Evolutionary conservation across 2,113 vertebrate genomes (phyloP).

Genomic region (Nothobranchius kuhntae): DNA sequence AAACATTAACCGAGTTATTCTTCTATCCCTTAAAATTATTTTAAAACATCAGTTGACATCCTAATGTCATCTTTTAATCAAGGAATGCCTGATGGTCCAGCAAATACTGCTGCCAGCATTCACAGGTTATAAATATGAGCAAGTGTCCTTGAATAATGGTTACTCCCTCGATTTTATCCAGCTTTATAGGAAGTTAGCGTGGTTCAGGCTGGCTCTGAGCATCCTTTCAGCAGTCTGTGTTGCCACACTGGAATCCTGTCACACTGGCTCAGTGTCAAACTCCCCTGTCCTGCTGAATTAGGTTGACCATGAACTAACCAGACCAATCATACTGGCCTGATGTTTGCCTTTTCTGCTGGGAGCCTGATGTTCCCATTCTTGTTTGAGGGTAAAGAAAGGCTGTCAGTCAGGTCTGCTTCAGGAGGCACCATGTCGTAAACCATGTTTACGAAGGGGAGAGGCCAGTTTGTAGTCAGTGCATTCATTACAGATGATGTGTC

Average conservation of each 20-base stretch:
- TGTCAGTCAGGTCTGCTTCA: slow-evolving; percentile 26
- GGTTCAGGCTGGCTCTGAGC: slow-evolving; percentile 36
- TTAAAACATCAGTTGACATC: not conserved
- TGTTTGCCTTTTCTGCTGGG: slow-evolving; percentile 6
- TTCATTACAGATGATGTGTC: not conserved
- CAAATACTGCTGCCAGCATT: slow-evolving; percentile 12
- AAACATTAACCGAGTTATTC: not conserved
- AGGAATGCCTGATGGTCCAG: not conserved
- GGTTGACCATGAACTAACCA: slow-evolving; percentile 53
- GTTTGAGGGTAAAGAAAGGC: slow-evolving; percentile 16
- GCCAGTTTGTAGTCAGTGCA: not conserved
- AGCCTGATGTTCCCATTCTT: slow-evolving; percentile 13
- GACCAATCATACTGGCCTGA: slow-evolving; percentile 31
- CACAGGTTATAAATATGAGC: slow-evolving; percentile 50
- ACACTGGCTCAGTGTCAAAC: slow-evolving; percentile 61
- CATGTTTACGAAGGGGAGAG: not conserved
- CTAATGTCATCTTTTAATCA: not conserved
- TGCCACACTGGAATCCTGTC: slow-evolving; percentile 61
- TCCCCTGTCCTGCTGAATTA: slow-evolving; percentile 46
- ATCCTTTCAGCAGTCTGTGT: slow-evolving; percentile 46
- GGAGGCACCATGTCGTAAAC: not conserved
- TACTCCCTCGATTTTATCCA: slow-evolving; percentile 46
- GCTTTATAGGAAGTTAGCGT: slow-evolving; percentile 22
- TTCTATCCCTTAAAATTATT: not conserved
- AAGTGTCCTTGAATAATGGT: slow-evolving; percentile 52